Percentiles rank a stretch among this genome's conserved stretches.
Conservation (phyloP, 2,113 vertebrate genomes). For the Microcebus jonahi region DNA sequence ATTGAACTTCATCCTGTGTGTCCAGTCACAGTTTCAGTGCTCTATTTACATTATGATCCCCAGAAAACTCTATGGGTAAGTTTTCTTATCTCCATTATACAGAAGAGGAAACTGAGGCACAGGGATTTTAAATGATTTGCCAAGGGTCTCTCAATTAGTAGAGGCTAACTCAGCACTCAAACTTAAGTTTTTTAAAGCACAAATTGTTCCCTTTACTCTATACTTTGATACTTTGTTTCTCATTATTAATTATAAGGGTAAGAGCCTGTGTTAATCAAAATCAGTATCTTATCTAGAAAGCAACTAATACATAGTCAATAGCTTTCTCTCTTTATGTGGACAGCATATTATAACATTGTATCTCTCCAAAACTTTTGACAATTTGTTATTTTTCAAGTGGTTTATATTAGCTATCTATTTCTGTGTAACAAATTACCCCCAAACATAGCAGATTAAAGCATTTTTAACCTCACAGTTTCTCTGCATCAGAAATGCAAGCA, state of each 20-base stretch:
- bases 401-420: not conserved
- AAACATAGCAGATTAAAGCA: not conserved
- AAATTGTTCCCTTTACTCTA: not conserved
- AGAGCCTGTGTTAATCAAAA: not conserved
- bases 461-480: not conserved
- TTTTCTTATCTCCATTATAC: not conserved
- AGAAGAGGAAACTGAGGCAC: not conserved
- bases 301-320: not conserved
- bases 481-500: not conserved
- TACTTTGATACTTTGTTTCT: not conserved
- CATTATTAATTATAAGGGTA: not conserved
- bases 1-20: not conserved
- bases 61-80: not conserved
- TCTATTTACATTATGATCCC: not conserved
- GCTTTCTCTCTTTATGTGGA: not conserved
- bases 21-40: not conserved
- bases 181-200: not conserved
- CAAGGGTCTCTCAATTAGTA: not conserved
- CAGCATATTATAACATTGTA: not conserved
- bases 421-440: not conserved
- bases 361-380: not conserved
- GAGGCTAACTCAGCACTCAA: not conserved
- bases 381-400: not conserved
- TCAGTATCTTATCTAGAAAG: not conserved
- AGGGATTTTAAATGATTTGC: not conserved